phyloP scores from a whole-genome alignment of 1,140 invertebrate species.

The Wiebesia pumilae region DNA sequence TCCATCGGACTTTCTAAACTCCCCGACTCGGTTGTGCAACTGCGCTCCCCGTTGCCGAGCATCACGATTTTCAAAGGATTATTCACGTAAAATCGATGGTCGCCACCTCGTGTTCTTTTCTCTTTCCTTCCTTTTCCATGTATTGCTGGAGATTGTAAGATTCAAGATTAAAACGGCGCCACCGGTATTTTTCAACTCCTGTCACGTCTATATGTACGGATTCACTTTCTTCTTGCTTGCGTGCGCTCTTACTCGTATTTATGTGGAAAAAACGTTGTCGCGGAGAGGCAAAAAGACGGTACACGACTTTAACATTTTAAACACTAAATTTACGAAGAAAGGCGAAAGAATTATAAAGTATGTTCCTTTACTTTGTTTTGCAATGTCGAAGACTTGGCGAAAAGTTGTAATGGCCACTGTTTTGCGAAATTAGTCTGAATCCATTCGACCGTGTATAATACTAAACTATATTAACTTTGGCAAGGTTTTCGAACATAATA shows the following conservation, averaged over 20 bases:
- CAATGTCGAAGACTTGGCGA: not conserved
- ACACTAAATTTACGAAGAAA: slow-evolving; percentile 46
- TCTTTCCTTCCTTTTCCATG: not conserved
- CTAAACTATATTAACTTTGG: too few relatives aligned
- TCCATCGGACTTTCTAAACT: slow-evolving; percentile 24
- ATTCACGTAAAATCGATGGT: not conserved
- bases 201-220: slow-evolving; percentile 41
- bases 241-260: slow-evolving; percentile 33
- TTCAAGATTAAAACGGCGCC: slow-evolving; percentile 45
- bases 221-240: slow-evolving; percentile 47
- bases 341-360: slow-evolving; percentile 50
- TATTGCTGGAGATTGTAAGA: slow-evolving; percentile 34
- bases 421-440: too few relatives aligned
- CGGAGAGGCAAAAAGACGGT: slow-evolving; percentile 50
- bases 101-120: not conserved
- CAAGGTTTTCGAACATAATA: too few relatives aligned
- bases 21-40: not conserved
- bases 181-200: slow-evolving; percentile 37
- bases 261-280: slow-evolving; percentile 25
- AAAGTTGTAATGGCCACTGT: not conserved
- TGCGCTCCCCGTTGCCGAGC: not conserved
- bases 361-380: slow-evolving; percentile 28
- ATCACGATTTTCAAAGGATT: slow-evolving; percentile 18
- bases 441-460: too few relatives aligned
- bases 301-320: slow-evolving; percentile 55